These are phyloP conservation scores for Eublepharis macularius DNA, from an alignment of 2,113 vertebrate species.

Conservation along the genomic window DNA sequence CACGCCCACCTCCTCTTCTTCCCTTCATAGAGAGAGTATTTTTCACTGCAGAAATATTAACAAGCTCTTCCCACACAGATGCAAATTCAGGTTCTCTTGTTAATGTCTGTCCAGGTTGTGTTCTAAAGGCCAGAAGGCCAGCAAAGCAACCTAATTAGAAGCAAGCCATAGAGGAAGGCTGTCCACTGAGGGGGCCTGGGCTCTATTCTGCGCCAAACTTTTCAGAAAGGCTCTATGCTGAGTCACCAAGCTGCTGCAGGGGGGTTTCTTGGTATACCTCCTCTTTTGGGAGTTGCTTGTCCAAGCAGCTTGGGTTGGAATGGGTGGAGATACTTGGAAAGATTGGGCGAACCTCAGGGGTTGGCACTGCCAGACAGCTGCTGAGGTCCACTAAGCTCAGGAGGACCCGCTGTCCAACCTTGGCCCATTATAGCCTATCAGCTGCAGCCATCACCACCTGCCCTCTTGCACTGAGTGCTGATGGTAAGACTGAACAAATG, in stretches of 20 bases:
- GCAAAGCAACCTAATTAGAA: background rate
- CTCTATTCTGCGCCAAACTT: slow-evolving; percentile 20
- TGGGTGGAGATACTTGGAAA: background rate
- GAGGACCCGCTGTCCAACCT: too few species aligned
- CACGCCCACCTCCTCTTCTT: background rate
- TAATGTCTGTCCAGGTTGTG: background rate
- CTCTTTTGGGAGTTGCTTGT: background rate
- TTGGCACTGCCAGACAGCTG: too few species aligned
- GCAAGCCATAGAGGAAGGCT: background rate
- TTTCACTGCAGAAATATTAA: background rate
- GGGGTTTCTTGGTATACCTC: too few species aligned
- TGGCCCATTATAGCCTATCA: too few species aligned
- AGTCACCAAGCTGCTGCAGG: background rate
- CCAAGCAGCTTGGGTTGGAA: background rate
- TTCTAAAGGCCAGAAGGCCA: background rate
- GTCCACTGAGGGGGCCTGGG: background rate
- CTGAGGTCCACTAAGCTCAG: too few species aligned
- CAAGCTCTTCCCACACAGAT: background rate
- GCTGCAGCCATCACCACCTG: too few species aligned
- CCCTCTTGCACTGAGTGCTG: too few species aligned
- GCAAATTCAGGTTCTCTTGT: background rate
- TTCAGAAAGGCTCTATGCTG: background rate
- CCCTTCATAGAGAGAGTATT: background rate
- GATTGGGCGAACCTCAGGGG: background rate
- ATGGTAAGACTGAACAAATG: too few species aligned